Conservation (phyloP, 2,113 vertebrate species). For the Protobothrops mucrosquamatus region DNA sequence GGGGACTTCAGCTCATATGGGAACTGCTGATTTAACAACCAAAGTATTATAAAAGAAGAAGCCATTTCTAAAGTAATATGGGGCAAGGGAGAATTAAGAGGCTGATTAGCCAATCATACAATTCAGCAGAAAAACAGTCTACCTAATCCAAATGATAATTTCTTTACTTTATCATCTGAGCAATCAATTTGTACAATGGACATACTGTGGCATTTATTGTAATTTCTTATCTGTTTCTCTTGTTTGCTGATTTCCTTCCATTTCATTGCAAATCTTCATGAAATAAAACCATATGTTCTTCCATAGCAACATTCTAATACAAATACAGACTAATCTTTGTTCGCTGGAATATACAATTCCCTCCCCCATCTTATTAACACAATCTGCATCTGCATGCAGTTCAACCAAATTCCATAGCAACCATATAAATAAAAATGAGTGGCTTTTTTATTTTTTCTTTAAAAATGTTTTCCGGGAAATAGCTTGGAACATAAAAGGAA, state of each 20-base stretch:
- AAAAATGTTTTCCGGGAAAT: conserved; percentile 51
- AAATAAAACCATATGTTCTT: conserved; percentile 75
- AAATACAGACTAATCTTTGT: conserved; percentile 71
- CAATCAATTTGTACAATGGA: conserved; percentile 52
- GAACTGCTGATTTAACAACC: not conserved
- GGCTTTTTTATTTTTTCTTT: not conserved
- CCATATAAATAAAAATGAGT: conserved; percentile 61
- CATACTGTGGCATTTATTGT: conserved; percentile 41
- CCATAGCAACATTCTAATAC: conserved; percentile 74
- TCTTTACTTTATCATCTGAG: conserved; percentile 9
- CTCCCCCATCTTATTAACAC: conserved; percentile 58
- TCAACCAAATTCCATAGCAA: conserved; percentile 70
- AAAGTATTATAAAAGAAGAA: conserved; percentile 16
- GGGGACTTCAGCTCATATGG: not conserved
- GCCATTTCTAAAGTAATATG: not conserved
- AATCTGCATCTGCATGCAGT: conserved; percentile 68
- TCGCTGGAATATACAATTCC: conserved; percentile 57
- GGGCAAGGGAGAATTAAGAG: not conserved
- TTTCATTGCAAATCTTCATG: conserved; percentile 61
- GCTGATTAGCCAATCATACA: not conserved
- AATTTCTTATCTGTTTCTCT: conserved; percentile 57
- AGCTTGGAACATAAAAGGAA: conserved; percentile 53
- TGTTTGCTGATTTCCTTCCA: conserved; percentile 58
- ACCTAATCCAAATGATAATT: not conserved
- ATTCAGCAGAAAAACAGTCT: conserved; percentile 24